phyloP scores from a whole-genome alignment of 2,113 vertebrate species.

The Rhea pennata region DNA sequence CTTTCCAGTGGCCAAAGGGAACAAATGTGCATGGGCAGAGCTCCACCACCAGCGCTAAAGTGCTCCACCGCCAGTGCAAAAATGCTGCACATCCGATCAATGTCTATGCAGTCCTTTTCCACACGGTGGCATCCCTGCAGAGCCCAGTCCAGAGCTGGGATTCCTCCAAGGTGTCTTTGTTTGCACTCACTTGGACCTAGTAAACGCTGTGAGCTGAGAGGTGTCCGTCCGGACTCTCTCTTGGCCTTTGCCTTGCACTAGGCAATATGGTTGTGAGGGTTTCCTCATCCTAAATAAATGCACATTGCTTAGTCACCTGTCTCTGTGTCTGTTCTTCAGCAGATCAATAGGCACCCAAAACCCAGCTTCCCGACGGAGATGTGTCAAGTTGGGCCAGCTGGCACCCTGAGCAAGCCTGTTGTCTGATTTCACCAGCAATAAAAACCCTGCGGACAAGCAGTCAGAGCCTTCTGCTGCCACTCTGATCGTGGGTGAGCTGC shows the following conservation, averaged over 20 bases:
- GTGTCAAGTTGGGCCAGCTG: not conserved
- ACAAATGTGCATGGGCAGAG: not conserved
- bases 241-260: not conserved
- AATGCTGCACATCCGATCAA: constrained; percentile 34
- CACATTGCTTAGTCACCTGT: not conserved
- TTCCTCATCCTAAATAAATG: not conserved
- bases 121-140: not conserved
- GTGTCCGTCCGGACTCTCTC: not conserved
- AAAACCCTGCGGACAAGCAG: not conserved
- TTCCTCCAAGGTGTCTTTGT: constrained; percentile 32
- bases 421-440: constrained; percentile 66
- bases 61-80: not conserved
- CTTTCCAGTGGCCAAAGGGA: not conserved
- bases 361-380: not conserved
- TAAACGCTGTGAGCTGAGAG: constrained; percentile 54
- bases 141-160: not conserved
- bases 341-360: not conserved
- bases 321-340: not conserved
- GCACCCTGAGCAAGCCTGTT: not conserved
- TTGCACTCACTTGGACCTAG: constrained; percentile 58
- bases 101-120: constrained; percentile 58
- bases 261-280: not conserved
- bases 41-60: not conserved
- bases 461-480: not conserved
- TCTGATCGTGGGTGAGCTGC: not conserved